Percentiles rank a stretch among this genome's conserved stretches.
Evolutionary conservation across 2,797 vertebrate species (phyloP).

Genomic region (Melanotaenia parkinsoni): DNA sequence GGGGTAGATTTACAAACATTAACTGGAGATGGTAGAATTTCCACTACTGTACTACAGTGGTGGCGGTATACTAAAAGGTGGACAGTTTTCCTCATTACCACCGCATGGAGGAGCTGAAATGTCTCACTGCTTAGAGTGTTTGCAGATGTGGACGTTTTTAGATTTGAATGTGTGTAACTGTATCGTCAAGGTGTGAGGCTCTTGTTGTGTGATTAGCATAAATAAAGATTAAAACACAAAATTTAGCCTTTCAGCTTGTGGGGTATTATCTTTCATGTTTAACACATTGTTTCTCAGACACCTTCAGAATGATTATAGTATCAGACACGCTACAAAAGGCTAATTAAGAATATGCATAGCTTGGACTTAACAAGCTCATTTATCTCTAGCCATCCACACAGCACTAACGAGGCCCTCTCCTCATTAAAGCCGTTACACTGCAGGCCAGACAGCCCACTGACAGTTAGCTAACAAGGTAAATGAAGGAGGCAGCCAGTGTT

Average conservation of each 20-base stretch:
- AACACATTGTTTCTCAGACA: constrained; percentile 19
- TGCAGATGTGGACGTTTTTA: not conserved
- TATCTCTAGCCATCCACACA: constrained; percentile 65
- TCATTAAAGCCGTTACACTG: constrained; percentile 73
- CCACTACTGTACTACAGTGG: not conserved
- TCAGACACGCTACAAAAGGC: constrained; percentile 70
- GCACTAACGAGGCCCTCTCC: constrained; percentile 71
- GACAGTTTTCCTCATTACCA: not conserved
- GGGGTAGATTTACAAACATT: too few species aligned
- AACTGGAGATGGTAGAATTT: not conserved
- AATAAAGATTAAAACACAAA: constrained; percentile 13
- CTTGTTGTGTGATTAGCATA: constrained; percentile 5
- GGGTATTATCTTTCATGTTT: constrained; percentile 28
- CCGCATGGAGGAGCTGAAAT: not conserved
- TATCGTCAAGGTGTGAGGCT: not conserved
- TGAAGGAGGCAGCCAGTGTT: constrained; percentile 68
- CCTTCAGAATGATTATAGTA: constrained; percentile 45
- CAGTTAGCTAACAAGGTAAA: constrained; percentile 72
- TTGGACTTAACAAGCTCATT: constrained; percentile 72
- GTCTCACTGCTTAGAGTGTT: not conserved
- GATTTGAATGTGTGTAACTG: not conserved
- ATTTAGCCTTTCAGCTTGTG: constrained; percentile 3
- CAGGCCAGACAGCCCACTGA: constrained; percentile 64
- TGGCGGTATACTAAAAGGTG: not conserved
- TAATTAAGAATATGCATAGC: constrained; percentile 75